phyloP scores from a whole-genome alignment of 2,888 invertebrate species.

The Acrobasis suavella region DNA sequence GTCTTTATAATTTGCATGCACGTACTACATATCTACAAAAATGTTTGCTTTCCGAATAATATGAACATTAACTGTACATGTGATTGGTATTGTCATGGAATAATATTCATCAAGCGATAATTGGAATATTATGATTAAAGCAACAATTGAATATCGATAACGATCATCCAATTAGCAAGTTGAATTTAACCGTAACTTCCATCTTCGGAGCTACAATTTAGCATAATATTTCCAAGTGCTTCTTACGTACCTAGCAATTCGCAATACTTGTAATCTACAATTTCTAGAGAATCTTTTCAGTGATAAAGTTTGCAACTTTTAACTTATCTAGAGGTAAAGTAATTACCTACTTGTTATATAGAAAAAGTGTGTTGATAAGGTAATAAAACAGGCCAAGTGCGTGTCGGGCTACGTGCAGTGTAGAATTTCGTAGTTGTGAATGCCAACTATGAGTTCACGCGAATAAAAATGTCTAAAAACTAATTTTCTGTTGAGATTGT shows the following conservation, averaged over 20 bases:
- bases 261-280: background rate
- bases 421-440: too few species aligned
- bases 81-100: constrained; percentile 4
- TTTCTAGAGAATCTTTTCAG: background rate
- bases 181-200: constrained; percentile 19
- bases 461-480: too few species aligned
- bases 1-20: too few species aligned
- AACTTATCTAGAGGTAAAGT: too few species aligned
- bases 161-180: constrained; percentile 23
- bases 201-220: constrained; percentile 15
- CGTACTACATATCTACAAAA: background rate
- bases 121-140: constrained; percentile 14
- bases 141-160: constrained; percentile 18
- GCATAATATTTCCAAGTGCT: constrained; percentile 19
- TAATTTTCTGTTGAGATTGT: too few species aligned
- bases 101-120: constrained; percentile 1
- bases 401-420: too few species aligned
- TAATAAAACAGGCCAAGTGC: too few species aligned
- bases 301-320: background rate
- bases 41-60: background rate
- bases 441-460: too few species aligned
- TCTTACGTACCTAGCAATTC: constrained; percentile 9
- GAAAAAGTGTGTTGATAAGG: too few species aligned
- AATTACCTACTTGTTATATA: too few species aligned
- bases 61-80: background rate